These are phyloP conservation scores for Erebia aethiops DNA, from an alignment of 2,888 invertebrate genomes.

Conservation along the genomic window DNA sequence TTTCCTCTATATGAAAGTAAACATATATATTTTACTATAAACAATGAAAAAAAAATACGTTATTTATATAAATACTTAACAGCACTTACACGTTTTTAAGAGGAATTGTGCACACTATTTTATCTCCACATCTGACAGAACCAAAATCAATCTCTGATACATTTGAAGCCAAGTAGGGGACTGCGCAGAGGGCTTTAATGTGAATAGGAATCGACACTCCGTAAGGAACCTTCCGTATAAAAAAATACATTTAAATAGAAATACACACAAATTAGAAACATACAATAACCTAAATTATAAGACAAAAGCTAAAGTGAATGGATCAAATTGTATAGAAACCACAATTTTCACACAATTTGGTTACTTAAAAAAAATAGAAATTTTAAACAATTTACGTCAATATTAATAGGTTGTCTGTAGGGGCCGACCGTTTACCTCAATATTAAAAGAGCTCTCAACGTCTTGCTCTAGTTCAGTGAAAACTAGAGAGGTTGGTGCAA, in stretches of 20 bases:
- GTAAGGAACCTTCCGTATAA: conserved; percentile 71
- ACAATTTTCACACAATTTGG: no score
- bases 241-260: background rate
- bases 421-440: conserved; percentile 64
- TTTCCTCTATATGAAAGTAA: conserved; percentile 76
- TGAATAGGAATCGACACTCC: conserved; percentile 84
- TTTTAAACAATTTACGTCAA: background rate
- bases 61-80: background rate
- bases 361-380: no score
- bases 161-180: conserved; percentile 78
- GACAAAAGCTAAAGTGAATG: background rate
- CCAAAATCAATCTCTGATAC: conserved; percentile 78
- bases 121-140: conserved; percentile 83
- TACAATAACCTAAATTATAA: background rate
- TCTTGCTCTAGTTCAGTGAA: conserved; percentile 71
- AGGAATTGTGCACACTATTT: conserved; percentile 77
- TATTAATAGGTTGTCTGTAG: background rate
- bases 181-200: conserved; percentile 81
- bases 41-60: background rate
- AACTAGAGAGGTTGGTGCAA: conserved; percentile 72
- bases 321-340: no score
- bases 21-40: background rate
- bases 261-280: no score
- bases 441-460: conserved; percentile 67
- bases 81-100: conserved; percentile 82